Evolutionary conservation across 1,140 invertebrate species (phyloP).

Genomic region (Ostrea denselamellosa): DNA sequence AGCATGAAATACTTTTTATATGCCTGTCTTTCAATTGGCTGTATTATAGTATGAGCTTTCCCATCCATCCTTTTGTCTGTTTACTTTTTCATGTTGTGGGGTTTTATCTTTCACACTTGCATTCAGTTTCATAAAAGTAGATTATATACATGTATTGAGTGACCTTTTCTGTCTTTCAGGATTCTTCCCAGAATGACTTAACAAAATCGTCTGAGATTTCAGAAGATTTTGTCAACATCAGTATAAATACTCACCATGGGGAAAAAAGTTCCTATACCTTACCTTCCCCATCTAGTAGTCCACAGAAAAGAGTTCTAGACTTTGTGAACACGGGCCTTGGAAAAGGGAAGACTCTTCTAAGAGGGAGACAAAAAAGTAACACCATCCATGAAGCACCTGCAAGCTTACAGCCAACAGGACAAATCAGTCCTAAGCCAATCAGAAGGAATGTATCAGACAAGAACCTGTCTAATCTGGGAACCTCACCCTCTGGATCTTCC

Average conservation of each 20-base stretch:
- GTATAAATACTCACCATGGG: conserved; percentile 49
- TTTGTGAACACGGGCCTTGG: conserved; percentile 46
- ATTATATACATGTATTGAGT: not conserved
- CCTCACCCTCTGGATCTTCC: not conserved
- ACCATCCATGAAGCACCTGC: not conserved
- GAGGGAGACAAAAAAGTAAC: conserved; percentile 55
- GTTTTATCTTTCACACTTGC: too few species aligned
- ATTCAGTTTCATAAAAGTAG: not conserved
- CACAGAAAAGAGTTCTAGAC: conserved; percentile 49
- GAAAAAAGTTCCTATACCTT: conserved; percentile 15
- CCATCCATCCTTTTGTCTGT: too few species aligned
- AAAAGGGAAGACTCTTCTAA: conserved; percentile 49
- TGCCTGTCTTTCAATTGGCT: too few species aligned
- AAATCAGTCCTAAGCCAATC: conserved; percentile 21
- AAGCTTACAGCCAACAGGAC: not conserved
- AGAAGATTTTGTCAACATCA: conserved; percentile 66
- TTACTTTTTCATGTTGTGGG: too few species aligned
- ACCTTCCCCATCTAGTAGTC: conserved; percentile 38
- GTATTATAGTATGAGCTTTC: too few species aligned
- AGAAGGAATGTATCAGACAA: conserved; percentile 30
- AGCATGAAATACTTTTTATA: too few species aligned
- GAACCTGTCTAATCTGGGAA: not conserved
- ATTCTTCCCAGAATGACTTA: not conserved
- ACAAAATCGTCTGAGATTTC: conserved; percentile 27
- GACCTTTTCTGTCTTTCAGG: not conserved